Evolutionary conservation across 2,888 invertebrate genomes (phyloP).

Genomic region (Epistrophe grossulariae): DNA sequence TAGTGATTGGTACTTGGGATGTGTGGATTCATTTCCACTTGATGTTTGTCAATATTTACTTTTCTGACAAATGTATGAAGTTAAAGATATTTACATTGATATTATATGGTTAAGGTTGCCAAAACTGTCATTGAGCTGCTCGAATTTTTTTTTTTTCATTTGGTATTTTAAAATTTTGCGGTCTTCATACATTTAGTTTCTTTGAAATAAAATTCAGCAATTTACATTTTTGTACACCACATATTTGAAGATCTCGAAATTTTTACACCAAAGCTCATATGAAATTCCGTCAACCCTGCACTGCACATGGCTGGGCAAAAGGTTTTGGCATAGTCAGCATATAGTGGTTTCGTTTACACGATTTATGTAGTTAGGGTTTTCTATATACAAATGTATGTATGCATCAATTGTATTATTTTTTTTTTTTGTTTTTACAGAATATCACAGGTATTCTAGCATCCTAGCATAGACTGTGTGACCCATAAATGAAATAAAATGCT

Average conservation of each 20-base stretch:
- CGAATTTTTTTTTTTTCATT: background rate
- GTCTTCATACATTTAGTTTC: background rate
- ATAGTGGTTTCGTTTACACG: background rate
- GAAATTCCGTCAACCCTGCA: background rate
- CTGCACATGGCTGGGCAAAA: background rate
- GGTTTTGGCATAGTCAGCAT: background rate
- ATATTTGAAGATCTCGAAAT: background rate
- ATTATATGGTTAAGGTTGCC: background rate
- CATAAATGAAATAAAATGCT: slow-evolving; percentile 45
- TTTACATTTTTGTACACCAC: background rate
- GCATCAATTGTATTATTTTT: background rate
- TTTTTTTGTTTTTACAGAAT: background rate
- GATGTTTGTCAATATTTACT: slow-evolving; percentile 36
- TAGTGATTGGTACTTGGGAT: slow-evolving; percentile 29
- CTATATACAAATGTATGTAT: too few relatives aligned
- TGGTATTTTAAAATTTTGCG: background rate
- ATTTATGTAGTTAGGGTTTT: background rate
- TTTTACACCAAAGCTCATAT: background rate
- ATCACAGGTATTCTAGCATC: slow-evolving; percentile 26
- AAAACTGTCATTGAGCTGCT: background rate
- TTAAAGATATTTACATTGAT: background rate
- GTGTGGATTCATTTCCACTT: slow-evolving; percentile 59
- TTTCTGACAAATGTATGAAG: background rate
- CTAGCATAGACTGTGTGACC: background rate
- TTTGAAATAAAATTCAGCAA: background rate